Conservation (phyloP, 1,140 invertebrate species). For the Lordiphosa stackelbergi region DNA sequence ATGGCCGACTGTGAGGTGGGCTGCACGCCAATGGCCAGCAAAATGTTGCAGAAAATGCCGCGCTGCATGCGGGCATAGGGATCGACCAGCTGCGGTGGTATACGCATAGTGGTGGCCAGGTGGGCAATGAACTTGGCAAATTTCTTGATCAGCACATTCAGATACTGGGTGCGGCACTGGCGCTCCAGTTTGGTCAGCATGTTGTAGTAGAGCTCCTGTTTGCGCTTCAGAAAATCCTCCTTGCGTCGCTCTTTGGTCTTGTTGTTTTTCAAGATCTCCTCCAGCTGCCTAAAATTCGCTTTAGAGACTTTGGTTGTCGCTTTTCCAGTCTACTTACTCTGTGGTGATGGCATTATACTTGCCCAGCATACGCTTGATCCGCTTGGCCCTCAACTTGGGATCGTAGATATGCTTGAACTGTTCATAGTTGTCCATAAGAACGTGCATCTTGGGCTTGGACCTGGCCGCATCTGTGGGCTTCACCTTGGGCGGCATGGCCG, state of each 20-base stretch:
- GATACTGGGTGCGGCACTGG: conserved; percentile 66
- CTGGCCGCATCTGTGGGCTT: conserved; percentile 45
- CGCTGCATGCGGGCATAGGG: conserved; percentile 73
- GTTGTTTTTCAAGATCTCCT: conserved; percentile 57
- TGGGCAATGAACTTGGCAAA: conserved; percentile 70
- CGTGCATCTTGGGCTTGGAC: conserved; percentile 38
- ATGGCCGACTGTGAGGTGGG: conserved; percentile 65
- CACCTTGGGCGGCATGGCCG: conserved; percentile 49
- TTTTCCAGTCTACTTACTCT: conserved; percentile 44
- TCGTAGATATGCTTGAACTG: conserved; percentile 52
- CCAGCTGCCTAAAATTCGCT: conserved; percentile 39
- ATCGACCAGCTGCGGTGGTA: conserved; percentile 64
- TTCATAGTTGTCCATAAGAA: conserved; percentile 41
- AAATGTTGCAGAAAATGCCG: conserved; percentile 70
- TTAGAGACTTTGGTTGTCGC: too few relatives aligned
- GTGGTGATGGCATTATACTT: conserved; percentile 62
- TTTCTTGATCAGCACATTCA: conserved; percentile 70
- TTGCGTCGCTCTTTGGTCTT: conserved; percentile 58
- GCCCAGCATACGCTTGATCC: conserved; percentile 55
- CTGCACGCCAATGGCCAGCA: conserved; percentile 67
- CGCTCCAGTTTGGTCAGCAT: conserved; percentile 68
- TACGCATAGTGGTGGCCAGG: conserved; percentile 69
- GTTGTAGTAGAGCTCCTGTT: conserved; percentile 69
- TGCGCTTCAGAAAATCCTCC: conserved; percentile 65
- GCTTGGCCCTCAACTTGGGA: conserved; percentile 54